Conservation (phyloP, 1,140 invertebrate species). For the Caerostris extrusa region DNA sequence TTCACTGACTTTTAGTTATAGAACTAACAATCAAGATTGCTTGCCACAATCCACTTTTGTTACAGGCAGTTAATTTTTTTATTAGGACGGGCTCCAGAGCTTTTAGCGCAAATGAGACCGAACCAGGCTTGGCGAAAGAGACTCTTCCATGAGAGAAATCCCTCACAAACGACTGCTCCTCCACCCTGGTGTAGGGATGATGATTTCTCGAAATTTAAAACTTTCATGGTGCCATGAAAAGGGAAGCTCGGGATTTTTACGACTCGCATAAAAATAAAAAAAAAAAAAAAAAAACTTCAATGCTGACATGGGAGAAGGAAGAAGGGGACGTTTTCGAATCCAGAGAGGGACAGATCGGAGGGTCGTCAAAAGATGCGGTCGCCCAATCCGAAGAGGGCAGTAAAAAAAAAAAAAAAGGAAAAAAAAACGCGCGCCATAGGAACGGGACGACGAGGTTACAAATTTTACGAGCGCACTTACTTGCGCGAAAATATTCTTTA, state of each 20-base stretch:
- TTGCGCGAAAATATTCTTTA: constrained; percentile 46
- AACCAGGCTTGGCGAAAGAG: background rate
- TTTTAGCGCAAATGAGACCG: background rate
- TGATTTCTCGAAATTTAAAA: background rate
- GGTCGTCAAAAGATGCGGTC: constrained; percentile 32
- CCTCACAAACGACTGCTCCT: background rate
- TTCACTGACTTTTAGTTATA: no score
- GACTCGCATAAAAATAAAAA: background rate
- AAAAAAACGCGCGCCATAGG: background rate
- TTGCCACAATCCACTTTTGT: background rate
- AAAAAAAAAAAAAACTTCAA: background rate
- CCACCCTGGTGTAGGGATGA: background rate
- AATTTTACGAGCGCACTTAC: constrained; percentile 38
- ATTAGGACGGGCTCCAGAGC: background rate
- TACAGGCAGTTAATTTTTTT: background rate
- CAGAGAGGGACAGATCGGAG: background rate
- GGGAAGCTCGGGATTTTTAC: background rate
- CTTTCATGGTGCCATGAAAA: background rate
- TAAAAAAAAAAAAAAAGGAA: background rate
- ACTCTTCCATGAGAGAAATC: background rate
- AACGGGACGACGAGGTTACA: constrained; percentile 35
- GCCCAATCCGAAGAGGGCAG: constrained; percentile 21
- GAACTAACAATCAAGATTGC: no score
- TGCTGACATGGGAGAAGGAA: background rate
- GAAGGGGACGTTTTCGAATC: background rate